Evolutionary conservation across 2,113 vertebrate genomes (phyloP).

Genomic region (Brachyistius frenatus): DNA sequence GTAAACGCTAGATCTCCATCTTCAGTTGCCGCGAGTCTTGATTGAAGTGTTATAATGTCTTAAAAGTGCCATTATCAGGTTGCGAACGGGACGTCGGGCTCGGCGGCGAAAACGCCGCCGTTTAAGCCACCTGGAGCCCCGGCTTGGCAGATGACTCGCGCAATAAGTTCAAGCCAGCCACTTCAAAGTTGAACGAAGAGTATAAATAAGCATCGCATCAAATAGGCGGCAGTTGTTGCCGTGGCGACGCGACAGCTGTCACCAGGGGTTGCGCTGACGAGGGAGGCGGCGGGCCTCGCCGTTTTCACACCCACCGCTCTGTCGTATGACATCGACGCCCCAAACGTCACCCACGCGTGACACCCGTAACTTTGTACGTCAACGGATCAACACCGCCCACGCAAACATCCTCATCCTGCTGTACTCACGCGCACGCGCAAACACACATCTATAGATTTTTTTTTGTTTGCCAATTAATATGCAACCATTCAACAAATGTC

Average conservation of each 20-base stretch:
- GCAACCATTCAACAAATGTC: conserved; percentile 26
- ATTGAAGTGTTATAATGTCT: conserved; percentile 3
- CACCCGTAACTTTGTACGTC: conserved; percentile 35
- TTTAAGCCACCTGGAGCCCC: conserved; percentile 44
- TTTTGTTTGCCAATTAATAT: conserved; percentile 21
- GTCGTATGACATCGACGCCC: conserved; percentile 42
- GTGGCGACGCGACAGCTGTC: conserved; percentile 72
- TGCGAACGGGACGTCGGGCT: conserved; percentile 15
- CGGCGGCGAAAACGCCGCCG: conserved; percentile 16
- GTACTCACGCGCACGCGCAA: not conserved
- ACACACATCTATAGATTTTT: not conserved
- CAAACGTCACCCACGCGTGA: conserved; percentile 66
- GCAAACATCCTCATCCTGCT: conserved; percentile 11
- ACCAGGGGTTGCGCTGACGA: conserved; percentile 53
- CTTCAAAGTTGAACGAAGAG: conserved; percentile 66
- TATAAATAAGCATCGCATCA: conserved; percentile 69
- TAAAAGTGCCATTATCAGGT: conserved; percentile 32
- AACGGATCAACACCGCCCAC: conserved; percentile 19
- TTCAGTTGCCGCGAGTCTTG: not conserved
- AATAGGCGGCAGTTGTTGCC: conserved; percentile 64
- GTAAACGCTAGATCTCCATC: conserved; percentile 27
- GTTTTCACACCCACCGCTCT: conserved; percentile 64
- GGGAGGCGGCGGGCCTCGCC: conserved; percentile 39
- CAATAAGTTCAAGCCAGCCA: conserved; percentile 49
- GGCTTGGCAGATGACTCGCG: conserved; percentile 40